A percentile compares a stretch with the other conserved stretches of the same genome.
These are phyloP conservation scores for Epinephelus malabaricus DNA, from an alignment of 2,797 vertebrate species.

Conservation along the genomic window DNA sequence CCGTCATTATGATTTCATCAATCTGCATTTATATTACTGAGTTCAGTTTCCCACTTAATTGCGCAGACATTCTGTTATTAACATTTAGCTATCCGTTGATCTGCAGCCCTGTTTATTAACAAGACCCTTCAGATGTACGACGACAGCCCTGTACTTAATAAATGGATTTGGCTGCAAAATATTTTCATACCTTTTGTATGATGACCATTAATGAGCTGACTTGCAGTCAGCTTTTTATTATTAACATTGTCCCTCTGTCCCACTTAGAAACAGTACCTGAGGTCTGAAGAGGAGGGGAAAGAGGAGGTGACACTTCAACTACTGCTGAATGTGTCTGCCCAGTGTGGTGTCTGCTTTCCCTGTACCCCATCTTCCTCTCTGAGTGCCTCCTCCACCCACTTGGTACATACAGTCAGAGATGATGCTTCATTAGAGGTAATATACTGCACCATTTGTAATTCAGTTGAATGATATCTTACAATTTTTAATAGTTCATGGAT, in stretches of 20 bases:
- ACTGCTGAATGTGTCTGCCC: slow-evolving; percentile 90
- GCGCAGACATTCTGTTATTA: neutral
- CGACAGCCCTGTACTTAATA: neutral
- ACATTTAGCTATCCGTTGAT: slow-evolving; percentile 7
- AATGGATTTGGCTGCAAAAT: neutral
- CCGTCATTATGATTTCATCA: slow-evolving; percentile 1
- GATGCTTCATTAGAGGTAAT: slow-evolving; percentile 85
- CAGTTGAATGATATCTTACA: slow-evolving; percentile 5
- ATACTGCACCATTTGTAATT: neutral
- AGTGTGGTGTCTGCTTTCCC: slow-evolving; percentile 90
- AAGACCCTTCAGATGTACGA: slow-evolving; percentile 8
- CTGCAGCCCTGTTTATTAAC: slow-evolving; percentile 24
- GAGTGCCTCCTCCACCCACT: slow-evolving; percentile 59
- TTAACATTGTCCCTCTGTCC: slow-evolving; percentile 18
- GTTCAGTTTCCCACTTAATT: slow-evolving; percentile 23
- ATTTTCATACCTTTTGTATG: neutral
- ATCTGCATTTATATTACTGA: neutral
- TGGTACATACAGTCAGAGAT: slow-evolving; percentile 90
- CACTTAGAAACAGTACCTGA: slow-evolving; percentile 90
- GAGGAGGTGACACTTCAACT: slow-evolving; percentile 91
- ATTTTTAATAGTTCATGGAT: neutral
- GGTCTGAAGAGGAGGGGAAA: slow-evolving; percentile 88
- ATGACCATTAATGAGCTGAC: neutral
- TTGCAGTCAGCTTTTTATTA: neutral
- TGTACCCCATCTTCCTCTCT: slow-evolving; percentile 72